Evolutionary conservation across 2,113 vertebrate genomes (phyloP), one percentile per base, ranked within the genome.

Genomic region (Leuciscus idus): DNA sequence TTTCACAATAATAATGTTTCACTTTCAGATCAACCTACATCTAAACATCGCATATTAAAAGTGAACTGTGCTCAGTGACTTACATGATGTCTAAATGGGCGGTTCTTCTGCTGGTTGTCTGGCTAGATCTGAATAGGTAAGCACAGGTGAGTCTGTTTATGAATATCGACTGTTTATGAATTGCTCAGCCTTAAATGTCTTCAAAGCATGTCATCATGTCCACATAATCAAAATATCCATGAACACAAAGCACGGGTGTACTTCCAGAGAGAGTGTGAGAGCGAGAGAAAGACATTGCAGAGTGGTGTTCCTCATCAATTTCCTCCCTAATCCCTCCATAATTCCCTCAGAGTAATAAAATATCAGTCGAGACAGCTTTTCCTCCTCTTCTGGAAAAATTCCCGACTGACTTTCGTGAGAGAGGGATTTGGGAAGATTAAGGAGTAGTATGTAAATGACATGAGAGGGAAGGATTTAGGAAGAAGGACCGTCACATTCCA

Each of bases 361-460:
- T 72, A 28, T 62, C 66, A 48, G 78, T 28, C 30, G 68, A 74
- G 80, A 81, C 70, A 52, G 30, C 64, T 36, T 83, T 70, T 83
- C 81, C 64, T 70, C 81, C 81, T 81, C 66, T 74, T 64, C 85
- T 81, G 39, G 55, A 74, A 13, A 82, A 70, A 81, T 43, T 86
- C 75, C 85, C n/a, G 43, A 52, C 78, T 81, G 77, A 52, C 57
- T 86, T 61, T 23, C 48, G 64, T 83, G 78, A 81, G 78, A 80
- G 66, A 86, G 78, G 85, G 79, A 64, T 86, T 86, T 64, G 39
- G 36, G 68, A 52, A 86, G 85, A 81, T 86, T 86, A 81, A 73
- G 76, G 85, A 81, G 70, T 64, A 26, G 78, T 80, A 64, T 86
- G 85, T 74, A 86, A 81, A 86, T 73, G 85, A 86, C 85, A 81